Evolutionary conservation across 2,113 vertebrate species (phyloP).

Genomic region (Halichoerus grypus): DNA sequence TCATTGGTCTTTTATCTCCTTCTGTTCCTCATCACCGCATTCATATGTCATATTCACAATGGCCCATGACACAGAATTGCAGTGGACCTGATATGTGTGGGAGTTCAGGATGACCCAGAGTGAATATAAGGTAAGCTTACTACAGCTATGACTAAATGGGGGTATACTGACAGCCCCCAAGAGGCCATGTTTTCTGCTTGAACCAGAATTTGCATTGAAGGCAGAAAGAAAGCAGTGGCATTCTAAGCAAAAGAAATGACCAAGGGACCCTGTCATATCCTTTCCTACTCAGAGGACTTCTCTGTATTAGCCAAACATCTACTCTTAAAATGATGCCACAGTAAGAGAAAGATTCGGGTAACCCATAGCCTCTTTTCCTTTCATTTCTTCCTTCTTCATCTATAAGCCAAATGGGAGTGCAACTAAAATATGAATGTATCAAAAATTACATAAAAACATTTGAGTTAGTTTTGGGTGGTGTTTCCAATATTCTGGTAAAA

Average conservation of each 20-base stretch:
- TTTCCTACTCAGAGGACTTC: not conserved
- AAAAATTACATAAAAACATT: not conserved
- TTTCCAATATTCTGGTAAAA: not conserved
- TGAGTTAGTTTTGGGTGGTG: not conserved
- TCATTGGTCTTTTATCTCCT: not conserved
- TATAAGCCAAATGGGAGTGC: not conserved
- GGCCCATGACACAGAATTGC: not conserved
- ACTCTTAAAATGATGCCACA: not conserved
- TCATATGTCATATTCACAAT: not conserved
- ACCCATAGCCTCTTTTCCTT: not conserved
- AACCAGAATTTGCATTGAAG: not conserved
- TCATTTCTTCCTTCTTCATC: not conserved
- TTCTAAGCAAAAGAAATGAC: not conserved
- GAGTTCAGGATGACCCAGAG: not conserved
- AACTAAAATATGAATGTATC: not conserved
- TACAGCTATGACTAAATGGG: fast-evolving
- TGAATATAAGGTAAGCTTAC: not conserved
- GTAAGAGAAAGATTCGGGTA: not conserved
- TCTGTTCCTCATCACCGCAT: not conserved
- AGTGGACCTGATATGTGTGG: not conserved
- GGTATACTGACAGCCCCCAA: fast-evolving
- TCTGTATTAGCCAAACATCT: not conserved
- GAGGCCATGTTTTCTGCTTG: not conserved
- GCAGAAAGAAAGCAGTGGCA: not conserved
- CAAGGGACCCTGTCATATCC: not conserved